Base-by-base conservation (phyloP, 1,140 invertebrate species). In the Colletes gigas region DNA sequence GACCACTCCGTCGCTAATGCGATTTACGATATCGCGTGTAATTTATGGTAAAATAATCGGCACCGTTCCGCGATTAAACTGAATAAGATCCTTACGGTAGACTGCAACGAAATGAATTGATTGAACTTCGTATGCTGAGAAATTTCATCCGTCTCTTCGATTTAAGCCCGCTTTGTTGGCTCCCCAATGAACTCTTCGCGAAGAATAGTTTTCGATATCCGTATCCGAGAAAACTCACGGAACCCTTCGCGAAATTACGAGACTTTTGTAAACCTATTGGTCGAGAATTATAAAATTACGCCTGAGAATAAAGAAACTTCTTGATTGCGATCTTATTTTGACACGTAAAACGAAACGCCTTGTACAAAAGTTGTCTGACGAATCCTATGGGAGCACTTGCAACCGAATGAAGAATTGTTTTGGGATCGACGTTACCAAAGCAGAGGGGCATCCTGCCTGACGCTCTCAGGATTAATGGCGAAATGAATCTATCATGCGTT, bases 1-100 rank as follows among this genome's bases (percentile, higher is more conserved):
- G 50, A 67, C 78, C 71, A 74, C 71, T 74, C 63, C 54, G 10
- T 9, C 41, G 54, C 44, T 80, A 80, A 80, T 59, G 15, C 70
- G 78, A 80, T 80, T 79, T 75, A 55, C 78, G 62, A 39, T 66
- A 75, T 80, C 71, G 70, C 30, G 54, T 8, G 54, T 71, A 73
- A 52, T 79, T 79, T 79, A 79, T 66, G 78, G 19, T 54, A 52
- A 80, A 74, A 80, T 75, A 52, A n/a, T 66, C 41, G 17, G 21
- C 50, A 5, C 70, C 47, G n/a, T 41, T 4, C 0, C 14, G 30
- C 44, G 44, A 68, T 78, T 71, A 78, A 39, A 52, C 44, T 21
- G 52, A 59, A 67, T 47, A 12, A 15, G 50, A 66, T 39, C 8
- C 39, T 19, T 9, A n/a, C 5, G 12, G 10, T 12, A 14, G 47